Percentiles rank a stretch among this genome's conserved stretches.
Conservation (phyloP, 1,140 invertebrate species). For the Maniola jurtina region DNA sequence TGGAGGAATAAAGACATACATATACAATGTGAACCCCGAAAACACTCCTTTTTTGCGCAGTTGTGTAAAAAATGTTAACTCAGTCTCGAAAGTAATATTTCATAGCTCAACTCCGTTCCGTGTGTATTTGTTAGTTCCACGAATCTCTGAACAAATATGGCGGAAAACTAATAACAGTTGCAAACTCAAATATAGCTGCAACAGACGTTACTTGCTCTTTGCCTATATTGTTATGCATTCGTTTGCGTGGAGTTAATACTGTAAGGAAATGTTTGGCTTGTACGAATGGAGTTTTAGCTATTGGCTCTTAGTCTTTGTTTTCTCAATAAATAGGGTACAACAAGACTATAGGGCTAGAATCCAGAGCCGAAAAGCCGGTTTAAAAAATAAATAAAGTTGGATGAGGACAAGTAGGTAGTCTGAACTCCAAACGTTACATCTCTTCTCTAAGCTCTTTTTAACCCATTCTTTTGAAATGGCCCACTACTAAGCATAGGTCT, state of each 20-base stretch:
- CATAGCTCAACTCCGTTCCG: not conserved
- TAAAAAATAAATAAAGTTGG: too few relatives aligned
- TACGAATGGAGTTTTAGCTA: not conserved
- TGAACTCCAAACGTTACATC: too few relatives aligned
- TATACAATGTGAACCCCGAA: too few relatives aligned
- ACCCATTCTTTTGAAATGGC: too few relatives aligned
- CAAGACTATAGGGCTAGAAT: too few relatives aligned
- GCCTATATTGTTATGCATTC: conserved; percentile 1
- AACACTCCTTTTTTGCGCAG: too few relatives aligned
- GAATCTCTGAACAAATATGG: not conserved
- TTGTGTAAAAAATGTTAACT: too few relatives aligned
- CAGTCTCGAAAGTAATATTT: not conserved
- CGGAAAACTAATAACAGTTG: conserved; percentile 3
- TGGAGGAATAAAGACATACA: too few relatives aligned
- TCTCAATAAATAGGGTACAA: not conserved
- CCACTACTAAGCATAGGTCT: too few relatives aligned
- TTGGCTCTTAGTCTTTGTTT: not conserved
- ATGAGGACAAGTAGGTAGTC: too few relatives aligned
- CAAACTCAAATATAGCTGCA: conserved; percentile 6
- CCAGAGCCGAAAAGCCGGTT: too few relatives aligned
- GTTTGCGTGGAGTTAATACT: not conserved
- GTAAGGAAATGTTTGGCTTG: not conserved
- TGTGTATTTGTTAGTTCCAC: not conserved
- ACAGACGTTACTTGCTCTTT: conserved; percentile 1
- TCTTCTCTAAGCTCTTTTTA: too few relatives aligned